phyloP scores from a whole-genome alignment of 2,797 vertebrate genomes.

The Argentina silus region DNA sequence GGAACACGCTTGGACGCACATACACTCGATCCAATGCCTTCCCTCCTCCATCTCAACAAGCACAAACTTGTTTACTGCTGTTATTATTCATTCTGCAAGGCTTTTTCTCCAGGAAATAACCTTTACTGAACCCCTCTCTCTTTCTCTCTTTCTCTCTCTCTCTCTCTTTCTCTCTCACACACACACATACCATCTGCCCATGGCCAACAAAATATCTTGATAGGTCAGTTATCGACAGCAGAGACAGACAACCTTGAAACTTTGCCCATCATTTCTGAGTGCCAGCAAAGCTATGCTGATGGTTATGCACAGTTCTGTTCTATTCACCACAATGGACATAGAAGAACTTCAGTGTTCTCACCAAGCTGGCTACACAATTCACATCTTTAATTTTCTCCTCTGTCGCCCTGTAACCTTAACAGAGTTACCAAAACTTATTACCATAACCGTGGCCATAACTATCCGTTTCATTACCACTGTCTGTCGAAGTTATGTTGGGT shows the following conservation, averaged over 20 bases:
- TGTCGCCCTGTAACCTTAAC: slow-evolving; percentile 68
- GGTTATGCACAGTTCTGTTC: neutral
- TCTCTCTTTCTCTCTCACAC: slow-evolving; percentile 19
- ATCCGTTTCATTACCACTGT: slow-evolving; percentile 76
- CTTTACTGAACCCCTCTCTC: slow-evolving; percentile 46
- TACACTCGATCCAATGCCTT: slow-evolving; percentile 46
- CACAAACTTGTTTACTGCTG: neutral
- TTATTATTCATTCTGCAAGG: neutral
- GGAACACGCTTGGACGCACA: slow-evolving; percentile 30
- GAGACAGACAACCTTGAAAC: slow-evolving; percentile 57
- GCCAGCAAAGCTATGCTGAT: slow-evolving; percentile 12
- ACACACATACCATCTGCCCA: neutral
- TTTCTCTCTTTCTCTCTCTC: slow-evolving; percentile 25
- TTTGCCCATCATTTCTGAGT: slow-evolving; percentile 5
- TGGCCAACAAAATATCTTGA: too few relatives aligned
- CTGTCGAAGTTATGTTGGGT: slow-evolving; percentile 73
- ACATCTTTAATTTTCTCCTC: slow-evolving; percentile 76
- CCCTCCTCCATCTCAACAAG: slow-evolving; percentile 20
- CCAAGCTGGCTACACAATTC: slow-evolving; percentile 58
- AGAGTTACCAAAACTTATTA: slow-evolving; percentile 63
- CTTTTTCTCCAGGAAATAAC: slow-evolving; percentile 39
- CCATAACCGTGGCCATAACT: slow-evolving; percentile 66
- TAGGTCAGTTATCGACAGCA: slow-evolving; percentile 10
- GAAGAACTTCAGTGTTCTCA: neutral
- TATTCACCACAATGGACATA: slow-evolving; percentile 28